Percentiles rank a stretch among this genome's conserved stretches.
phyloP scores from a whole-genome alignment of 2,113 vertebrate genomes.

The Phylloscopus whistleri region DNA sequence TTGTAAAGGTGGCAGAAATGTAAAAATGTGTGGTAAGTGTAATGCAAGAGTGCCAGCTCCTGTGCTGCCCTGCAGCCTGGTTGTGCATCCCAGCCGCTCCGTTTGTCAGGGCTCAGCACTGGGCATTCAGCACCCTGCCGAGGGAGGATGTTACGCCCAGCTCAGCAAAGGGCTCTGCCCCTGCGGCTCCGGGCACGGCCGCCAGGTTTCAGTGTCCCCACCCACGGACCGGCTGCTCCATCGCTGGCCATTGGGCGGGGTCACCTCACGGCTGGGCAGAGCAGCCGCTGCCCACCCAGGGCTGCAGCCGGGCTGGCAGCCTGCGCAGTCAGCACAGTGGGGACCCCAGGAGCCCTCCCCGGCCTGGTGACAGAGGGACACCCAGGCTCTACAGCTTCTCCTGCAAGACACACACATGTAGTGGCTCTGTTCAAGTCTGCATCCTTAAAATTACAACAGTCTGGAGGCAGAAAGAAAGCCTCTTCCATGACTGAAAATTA shows the following conservation, averaged over 20 bases:
- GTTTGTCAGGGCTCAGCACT: fast-evolving
- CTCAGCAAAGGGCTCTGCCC: not conserved
- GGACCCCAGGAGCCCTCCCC: not conserved
- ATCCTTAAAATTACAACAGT: not conserved
- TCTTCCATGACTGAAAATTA: conserved; percentile 13
- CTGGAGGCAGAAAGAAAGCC: not conserved
- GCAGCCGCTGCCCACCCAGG: not conserved
- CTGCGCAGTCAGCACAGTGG: fast-evolving
- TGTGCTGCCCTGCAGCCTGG: not conserved
- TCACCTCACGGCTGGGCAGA: fast-evolving
- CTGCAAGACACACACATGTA: not conserved
- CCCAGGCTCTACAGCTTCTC: not conserved
- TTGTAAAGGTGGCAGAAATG: not conserved
- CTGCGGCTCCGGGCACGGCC: fast-evolving
- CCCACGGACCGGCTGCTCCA: fast-evolving
- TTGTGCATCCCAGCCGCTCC: not conserved
- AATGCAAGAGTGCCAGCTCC: not conserved
- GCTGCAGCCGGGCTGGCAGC: not conserved
- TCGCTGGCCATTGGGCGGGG: fast-evolving
- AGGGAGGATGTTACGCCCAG: fast-evolving
- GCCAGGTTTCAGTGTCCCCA: fast-evolving
- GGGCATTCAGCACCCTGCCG: fast-evolving
- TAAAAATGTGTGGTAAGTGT: not conserved
- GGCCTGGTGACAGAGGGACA: not conserved
- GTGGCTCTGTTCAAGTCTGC: not conserved